Evolutionary conservation across 2,797 vertebrate genomes (phyloP).

Genomic region (Heteromormyrus szaboi): DNA sequence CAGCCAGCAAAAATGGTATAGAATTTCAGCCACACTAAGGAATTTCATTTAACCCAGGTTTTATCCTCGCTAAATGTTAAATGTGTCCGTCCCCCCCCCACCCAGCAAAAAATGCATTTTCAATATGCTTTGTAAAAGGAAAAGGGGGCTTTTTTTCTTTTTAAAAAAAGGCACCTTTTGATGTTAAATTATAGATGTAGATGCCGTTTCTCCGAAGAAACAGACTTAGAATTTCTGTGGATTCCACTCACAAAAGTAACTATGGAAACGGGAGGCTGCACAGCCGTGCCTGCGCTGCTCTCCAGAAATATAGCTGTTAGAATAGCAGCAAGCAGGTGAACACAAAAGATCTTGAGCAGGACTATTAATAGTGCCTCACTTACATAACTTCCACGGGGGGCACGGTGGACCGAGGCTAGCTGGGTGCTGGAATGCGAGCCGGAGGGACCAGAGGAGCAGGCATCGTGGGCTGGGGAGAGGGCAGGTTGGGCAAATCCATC

Average conservation of each 20-base stretch:
- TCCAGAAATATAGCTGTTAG: constrained; percentile 78
- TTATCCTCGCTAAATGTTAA: not conserved
- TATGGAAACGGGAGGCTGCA: constrained; percentile 75
- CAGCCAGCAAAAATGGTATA: not conserved
- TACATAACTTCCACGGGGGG: constrained; percentile 68
- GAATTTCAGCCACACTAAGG: not conserved
- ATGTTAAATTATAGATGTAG: constrained; percentile 43
- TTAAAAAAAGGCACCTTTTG: constrained; percentile 5
- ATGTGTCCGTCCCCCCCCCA: not conserved
- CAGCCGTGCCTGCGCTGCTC: constrained; percentile 69
- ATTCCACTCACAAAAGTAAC: constrained; percentile 73
- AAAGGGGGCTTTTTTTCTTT: not conserved
- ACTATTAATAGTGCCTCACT: constrained; percentile 71
- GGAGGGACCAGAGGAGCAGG: constrained; percentile 35
- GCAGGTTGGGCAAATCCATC: no score
- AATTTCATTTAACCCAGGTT: not conserved
- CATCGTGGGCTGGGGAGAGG: not conserved
- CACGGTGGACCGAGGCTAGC: constrained; percentile 34
- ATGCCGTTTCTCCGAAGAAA: constrained; percentile 65
- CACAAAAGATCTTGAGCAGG: constrained; percentile 77
- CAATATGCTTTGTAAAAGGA: not conserved
- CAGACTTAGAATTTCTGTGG: constrained; percentile 65
- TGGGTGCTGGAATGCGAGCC: constrained; percentile 48
- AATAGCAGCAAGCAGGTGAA: constrained; percentile 80
- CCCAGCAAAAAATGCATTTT: not conserved